Evolutionary conservation across 2,888 invertebrate species (phyloP), one percentile per base, ranked within the genome.

Genomic region (Erebia palarica): DNA sequence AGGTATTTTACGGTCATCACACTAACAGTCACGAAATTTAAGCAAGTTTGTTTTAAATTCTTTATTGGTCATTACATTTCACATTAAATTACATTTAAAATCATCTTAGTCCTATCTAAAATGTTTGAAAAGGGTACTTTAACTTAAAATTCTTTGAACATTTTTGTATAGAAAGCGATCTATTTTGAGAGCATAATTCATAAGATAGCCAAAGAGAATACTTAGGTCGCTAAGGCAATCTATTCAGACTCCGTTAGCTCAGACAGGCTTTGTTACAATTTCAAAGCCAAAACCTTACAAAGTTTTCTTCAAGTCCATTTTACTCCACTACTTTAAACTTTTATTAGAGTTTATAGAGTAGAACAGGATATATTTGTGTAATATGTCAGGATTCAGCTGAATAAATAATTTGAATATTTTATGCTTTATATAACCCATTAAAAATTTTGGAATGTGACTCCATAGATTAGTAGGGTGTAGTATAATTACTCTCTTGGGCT

Each of bases 291-390:
- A 60, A 68, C 68, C 60, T 59, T 55, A 65, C 55, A 65, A 68
- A 60, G 36, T 60, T 49, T 68, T 68, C 60, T 53, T 68, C 16
- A 51, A 60, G 51, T 49, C 36, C 55, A 55, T 65, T 63, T 65
- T 65, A 44, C 55, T 55, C 84, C 69, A 75, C 82, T 65, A 14
- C 57, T 65, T 53, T 60, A 57, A 18, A 57, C 44, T 44, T 65
- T 44, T 65, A 65, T 55, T 42, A 55, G 47, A 47, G 47, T 47
- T 47, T 47, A 3, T 13, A 44, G 44, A 65, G 57, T 65, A 44
- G 65, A 65, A 65, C 44, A 18, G 47, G 1, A 11, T 44, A 44
- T 44, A 16, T 16, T 16, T 16, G 16, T 14, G 9, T 14, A n/a
- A 36, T 59, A n/a, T 59, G 13, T 36, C 10, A 1, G 1, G 18